Base-by-base conservation (phyloP, 2,797 vertebrate species). In the Remorina albescens region DNA sequence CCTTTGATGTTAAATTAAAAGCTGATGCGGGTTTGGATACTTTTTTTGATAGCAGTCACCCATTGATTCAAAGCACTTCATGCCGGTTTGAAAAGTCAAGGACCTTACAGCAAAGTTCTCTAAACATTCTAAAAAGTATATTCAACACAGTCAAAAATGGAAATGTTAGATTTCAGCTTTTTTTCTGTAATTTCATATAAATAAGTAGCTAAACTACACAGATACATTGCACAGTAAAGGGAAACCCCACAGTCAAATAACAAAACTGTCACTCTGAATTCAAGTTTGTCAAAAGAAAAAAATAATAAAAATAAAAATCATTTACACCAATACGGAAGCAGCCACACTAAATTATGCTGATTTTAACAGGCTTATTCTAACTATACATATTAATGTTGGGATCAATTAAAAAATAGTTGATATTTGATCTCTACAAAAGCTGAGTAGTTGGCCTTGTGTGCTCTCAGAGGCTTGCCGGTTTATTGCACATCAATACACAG, bases 121-220 rank as follows among this genome's bases (percentile, higher is more conserved):
- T 42, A 57, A 56, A 34, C 44, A 28, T 41, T 56, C 2, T 34
- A 13, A 41, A 60, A 54, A 19, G 42, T 44, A 44, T 19, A 50
- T 21, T 50, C 41, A 18, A 10, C 6, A 19, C 18, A 32, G 19
- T 23, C 28, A 23, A 12, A 28, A 39, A 26, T 42, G 23, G 9
- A 46, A 11, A 19, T 65, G 18, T 60, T 66, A 1, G 5, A 21
- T 71, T 67, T 46, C 11, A 37, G 0, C 21, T 81, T 4, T 51
- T 57, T 57, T 16, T 82, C 64, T 66, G 16, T 72, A 70, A 80
- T 34, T 42, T 70, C 51, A 57, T 61, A 58, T 59, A 8, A 49
- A 68, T 67, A 69, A 81, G 79, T 84, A 80, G 80, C 74, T 66
- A 65, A 60, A 57, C 1, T 46, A 39, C 21, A 23, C 36, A 63